Evolutionary conservation across 2,888 invertebrate genomes (phyloP).

Genomic region (Rhyacophila evoluta): DNA sequence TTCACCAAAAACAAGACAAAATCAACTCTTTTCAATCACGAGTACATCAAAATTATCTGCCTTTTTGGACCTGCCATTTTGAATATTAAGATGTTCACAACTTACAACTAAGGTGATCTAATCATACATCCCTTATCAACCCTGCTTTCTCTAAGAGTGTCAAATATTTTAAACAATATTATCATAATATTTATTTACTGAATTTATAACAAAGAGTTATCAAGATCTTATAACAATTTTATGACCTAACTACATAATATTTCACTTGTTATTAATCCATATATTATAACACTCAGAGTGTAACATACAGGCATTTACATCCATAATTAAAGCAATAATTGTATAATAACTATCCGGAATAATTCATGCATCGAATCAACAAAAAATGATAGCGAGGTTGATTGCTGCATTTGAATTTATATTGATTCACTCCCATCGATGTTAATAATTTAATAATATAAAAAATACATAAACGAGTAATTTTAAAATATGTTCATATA

Average conservation of each 20-base stretch:
- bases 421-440: background rate
- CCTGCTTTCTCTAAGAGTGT: constrained; percentile 8
- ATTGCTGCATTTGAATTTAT: background rate
- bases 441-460: background rate
- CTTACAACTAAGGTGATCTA: background rate
- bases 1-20: background rate
- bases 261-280: background rate
- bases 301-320: background rate
- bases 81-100: background rate
- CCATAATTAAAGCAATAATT: background rate
- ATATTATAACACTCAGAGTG: background rate
- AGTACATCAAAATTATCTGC: background rate
- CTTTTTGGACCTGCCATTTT: background rate
- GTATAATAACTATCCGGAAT: background rate
- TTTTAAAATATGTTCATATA: background rate
- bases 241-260: background rate
- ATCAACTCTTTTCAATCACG: background rate
- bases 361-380: background rate
- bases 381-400: background rate
- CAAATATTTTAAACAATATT: constrained; percentile 14
- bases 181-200: background rate
- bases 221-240: background rate
- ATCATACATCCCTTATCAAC: background rate
- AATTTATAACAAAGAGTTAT: background rate
- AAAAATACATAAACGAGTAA: background rate